phyloP scores from a whole-genome alignment of 53 echinoderm and acorn worm species.

The Temnopleurus reevesii region DNA sequence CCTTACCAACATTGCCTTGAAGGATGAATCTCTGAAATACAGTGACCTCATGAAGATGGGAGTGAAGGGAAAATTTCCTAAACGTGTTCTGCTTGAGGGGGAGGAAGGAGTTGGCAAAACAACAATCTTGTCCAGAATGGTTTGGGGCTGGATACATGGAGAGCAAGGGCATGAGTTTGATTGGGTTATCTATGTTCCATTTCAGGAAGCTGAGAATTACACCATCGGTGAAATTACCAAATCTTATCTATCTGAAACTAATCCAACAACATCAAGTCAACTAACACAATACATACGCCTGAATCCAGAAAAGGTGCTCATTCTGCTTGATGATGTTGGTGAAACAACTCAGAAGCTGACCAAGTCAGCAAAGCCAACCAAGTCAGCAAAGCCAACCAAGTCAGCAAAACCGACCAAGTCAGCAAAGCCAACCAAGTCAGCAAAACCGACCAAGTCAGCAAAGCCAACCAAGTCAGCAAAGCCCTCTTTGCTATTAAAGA shows the following conservation, averaged over 20 bases:
- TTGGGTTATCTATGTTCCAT: not conserved
- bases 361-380: too few species aligned
- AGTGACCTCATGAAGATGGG: not conserved
- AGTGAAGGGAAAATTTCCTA: not conserved
- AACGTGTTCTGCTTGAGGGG: not conserved
- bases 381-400: too few species aligned
- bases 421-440: not conserved
- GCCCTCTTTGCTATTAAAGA: not conserved
- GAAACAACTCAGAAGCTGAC: not conserved
- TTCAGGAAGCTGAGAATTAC: not conserved
- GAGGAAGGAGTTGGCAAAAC: conserved; percentile 10
- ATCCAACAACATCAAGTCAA: not conserved
- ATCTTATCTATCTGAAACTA: not conserved
- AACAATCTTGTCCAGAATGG: not conserved
- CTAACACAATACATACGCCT: not conserved
- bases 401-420: too few species aligned
- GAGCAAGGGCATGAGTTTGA: not conserved
- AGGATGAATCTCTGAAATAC: not conserved
- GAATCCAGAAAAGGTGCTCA: not conserved
- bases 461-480: not conserved
- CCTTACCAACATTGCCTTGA: not conserved
- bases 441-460: not conserved
- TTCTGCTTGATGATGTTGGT: not conserved
- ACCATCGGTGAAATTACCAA: not conserved
- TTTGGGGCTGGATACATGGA: not conserved